Percentiles rank a stretch among this genome's conserved stretches.
phyloP scores from a whole-genome alignment of 2,113 vertebrate species.

The Gnathochromis pfefferi region DNA sequence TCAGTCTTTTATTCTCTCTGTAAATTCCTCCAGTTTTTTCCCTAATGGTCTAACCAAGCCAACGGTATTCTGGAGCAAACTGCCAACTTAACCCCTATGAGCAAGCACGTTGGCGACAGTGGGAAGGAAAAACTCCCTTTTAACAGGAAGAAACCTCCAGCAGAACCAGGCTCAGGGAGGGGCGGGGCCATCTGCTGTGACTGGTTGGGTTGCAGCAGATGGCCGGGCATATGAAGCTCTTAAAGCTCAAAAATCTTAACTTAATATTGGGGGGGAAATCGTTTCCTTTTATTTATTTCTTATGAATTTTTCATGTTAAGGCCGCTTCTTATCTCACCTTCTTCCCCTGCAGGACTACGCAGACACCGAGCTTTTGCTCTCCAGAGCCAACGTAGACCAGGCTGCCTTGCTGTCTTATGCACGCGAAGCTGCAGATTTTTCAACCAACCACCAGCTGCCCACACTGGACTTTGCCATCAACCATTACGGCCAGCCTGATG shows the following conservation, averaged over 20 bases:
- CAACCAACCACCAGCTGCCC: conserved; percentile 93
- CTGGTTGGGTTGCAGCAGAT: neutral
- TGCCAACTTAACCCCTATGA: neutral
- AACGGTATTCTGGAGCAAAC: conserved; percentile 2
- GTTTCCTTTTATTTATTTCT: neutral
- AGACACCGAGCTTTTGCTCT: conserved; percentile 89
- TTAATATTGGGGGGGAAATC: neutral
- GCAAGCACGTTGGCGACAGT: rapidly evolving
- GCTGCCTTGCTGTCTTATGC: conserved; percentile 88
- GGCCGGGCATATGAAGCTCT: neutral
- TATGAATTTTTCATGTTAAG: rapidly evolving
- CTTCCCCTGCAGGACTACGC: conserved; percentile 78
- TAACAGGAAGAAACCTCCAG: rapidly evolving
- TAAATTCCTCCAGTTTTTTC: neutral
- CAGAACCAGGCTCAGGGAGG: neutral
- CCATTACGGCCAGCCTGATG: conserved; percentile 95
- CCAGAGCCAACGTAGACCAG: conserved; percentile 93
- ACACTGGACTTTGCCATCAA: conserved; percentile 95
- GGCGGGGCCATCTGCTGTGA: neutral
- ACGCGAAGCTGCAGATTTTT: conserved; percentile 90
- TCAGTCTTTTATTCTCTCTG: neutral
- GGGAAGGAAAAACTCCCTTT: neutral
- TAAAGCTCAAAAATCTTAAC: neutral
- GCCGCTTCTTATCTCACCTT: neutral
- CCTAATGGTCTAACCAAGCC: conserved; percentile 41